Base-by-base conservation (phyloP, 2,797 vertebrate species). In the Tachyglossus aculeatus region DNA sequence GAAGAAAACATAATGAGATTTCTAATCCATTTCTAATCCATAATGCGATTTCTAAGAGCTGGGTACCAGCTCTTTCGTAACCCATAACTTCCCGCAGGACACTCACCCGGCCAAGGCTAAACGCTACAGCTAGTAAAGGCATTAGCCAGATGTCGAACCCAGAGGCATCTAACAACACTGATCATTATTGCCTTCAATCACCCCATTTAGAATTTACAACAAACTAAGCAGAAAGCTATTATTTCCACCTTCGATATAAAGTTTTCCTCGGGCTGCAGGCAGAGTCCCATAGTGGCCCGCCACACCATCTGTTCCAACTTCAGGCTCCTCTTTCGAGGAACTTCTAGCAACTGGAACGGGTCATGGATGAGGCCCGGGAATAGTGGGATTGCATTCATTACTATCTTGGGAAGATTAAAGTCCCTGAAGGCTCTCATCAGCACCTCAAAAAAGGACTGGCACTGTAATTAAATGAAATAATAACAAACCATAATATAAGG, bases 401-500 rank as follows among this genome's bases (percentile, higher is more conserved):
- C 89, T 65, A 94, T 93, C 80, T 94, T 93, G n/a, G 94, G 92
- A 80, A 95, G 90, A 90, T 95, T 95, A 87, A 97, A 97, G 91
- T 96, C 95, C 84, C 93, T 85, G 77, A 96, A 88, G 13, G 91
- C 92, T 51, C 91, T 93, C 92, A 93, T 95, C 83, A 96, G 87
- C 80, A 94, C 92, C 92, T 91, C 57, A 84, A 81, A 70, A 87
- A 91, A 88, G 92, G 91, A 83, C 74, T 78, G 78, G 71, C 37
- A 45, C 77, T 77, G 55, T 86, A 85, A 95, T 92, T 92, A 93
- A 91, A 92, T 78, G 91, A 90, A 94, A 93, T 92, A 88, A 95
- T 95, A 98, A 96, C 95, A 98, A 94, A 94, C 93, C 94, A 91
- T 98, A 97, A 96, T 91, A 91, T 93, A 96, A 96, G 90, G 92